Evolutionary conservation across 2,113 vertebrate genomes (phyloP), one percentile per base, ranked within the genome.

Genomic region (Cheirogaleus medius): DNA sequence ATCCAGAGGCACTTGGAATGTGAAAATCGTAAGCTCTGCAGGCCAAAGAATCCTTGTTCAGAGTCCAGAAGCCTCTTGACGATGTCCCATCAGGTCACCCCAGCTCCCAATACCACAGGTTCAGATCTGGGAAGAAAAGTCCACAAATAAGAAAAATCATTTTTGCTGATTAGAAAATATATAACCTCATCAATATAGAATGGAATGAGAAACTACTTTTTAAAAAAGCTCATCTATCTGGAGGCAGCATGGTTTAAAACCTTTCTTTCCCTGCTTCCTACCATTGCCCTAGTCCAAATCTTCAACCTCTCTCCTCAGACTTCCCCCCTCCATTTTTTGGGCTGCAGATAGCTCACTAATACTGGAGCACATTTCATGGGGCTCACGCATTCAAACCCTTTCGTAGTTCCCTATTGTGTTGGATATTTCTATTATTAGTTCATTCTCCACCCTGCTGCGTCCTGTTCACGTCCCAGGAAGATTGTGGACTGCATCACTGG

Each of bases 121-220:
- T 83, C 77, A 95, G 69, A 98, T 89, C 84, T 97, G 93, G 64
- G 39, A 66, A 95, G 96, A 97, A 29, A 97, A 97, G 42, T 74
- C 23, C 74, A 93, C 54, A 97, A 95, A 63, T 1, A 94, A 18
- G 76, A 92, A 90, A 78, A 85, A 58, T 54, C 25, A 95, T 3
- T 96, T 91, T 32, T 97, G 83, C 93, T 94, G 76, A 77, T 77
- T 73, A 1, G 63, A 95, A 96, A 85, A 88, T 42, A 83, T 3
- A 49, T 56, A 69, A 74, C 6, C 11, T 92, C 56, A 83, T 49
- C 78, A 94, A 77, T 87, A 87, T 82, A 78, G 74, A 82, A 21
- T 87, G 69, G 47, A 90, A 12, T 76, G 18, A 91, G 76, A 90
- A 95, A 92, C 3, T 27, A 77, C 29, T 78, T 52, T 13, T 27